Percentiles rank a stretch among this genome's conserved stretches.
Evolutionary conservation across 1,140 invertebrate species (phyloP).

Genomic region (Phocides pigmalion): DNA sequence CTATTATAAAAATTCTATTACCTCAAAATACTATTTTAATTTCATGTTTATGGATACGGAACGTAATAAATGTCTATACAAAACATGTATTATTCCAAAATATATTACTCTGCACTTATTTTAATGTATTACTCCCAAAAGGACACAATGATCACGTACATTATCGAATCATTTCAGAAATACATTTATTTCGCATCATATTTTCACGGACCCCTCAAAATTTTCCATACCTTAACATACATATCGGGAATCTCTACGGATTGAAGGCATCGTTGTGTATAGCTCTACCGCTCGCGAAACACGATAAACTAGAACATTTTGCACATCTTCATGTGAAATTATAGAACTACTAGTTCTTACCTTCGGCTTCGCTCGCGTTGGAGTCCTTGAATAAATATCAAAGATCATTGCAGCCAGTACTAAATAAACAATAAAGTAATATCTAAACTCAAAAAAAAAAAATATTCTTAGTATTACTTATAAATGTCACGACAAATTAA

Average conservation of each 20-base stretch:
- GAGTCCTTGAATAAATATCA: no score
- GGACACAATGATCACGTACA: conserved; percentile 28
- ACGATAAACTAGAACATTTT: conserved; percentile 2
- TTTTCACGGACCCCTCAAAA: conserved; percentile 28
- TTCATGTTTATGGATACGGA: no score
- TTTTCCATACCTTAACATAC: conserved; percentile 27
- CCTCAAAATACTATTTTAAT: no score
- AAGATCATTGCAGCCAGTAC: no score
- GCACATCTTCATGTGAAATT: no score
- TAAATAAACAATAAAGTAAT: no score
- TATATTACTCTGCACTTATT: neutral
- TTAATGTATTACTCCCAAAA: conserved; percentile 19
- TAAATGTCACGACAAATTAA: no score
- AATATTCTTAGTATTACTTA: no score
- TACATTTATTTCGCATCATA: conserved; percentile 22
- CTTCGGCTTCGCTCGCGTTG: no score
- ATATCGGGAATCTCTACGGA: conserved; percentile 23
- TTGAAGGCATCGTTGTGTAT: conserved; percentile 1
- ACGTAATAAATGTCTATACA: neutral
- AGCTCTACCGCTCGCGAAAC: neutral
- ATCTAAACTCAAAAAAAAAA: no score
- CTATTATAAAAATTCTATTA: no score
- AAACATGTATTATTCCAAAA: neutral
- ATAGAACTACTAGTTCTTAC: no score
- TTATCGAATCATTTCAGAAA: conserved; percentile 23